phyloP scores from a whole-genome alignment of 37 sponge, comb jelly and placozoan species.

The Cliona cf. orientalis region DNA sequence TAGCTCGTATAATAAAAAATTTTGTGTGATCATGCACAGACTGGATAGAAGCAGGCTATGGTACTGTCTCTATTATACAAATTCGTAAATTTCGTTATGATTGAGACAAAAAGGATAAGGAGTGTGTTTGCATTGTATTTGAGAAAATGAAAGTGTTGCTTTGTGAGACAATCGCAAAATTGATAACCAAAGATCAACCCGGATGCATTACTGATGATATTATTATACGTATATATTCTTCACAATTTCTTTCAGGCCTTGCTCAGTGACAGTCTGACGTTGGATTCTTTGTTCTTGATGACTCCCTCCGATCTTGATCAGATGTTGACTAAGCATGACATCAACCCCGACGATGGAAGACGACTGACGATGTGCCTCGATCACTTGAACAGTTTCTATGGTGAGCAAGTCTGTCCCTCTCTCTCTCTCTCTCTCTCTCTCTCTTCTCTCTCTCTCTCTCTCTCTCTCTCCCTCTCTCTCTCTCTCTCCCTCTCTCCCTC shows the following conservation, averaged over 20 bases:
- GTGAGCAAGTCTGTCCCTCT: constrained; percentile 20
- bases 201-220: too few species aligned
- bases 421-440: constrained; percentile 15
- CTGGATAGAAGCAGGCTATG: too few species aligned
- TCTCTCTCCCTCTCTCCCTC: neutral
- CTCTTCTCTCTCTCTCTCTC: constrained; percentile 2
- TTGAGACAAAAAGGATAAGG: too few species aligned
- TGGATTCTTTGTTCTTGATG: constrained; percentile 36
- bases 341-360: constrained; percentile 2
- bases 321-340: constrained; percentile 8
- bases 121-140: too few species aligned
- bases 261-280: constrained; percentile 1
- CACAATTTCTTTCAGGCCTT: neutral
- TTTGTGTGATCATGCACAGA: too few species aligned
- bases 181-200: too few species aligned
- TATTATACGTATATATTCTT: constrained; percentile 1
- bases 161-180: too few species aligned
- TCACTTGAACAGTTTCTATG: constrained; percentile 22
- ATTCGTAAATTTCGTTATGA: too few species aligned
- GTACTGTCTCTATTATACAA: too few species aligned
- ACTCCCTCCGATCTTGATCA: constrained; percentile 22
- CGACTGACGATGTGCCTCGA: constrained; percentile 31
- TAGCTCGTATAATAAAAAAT: too few species aligned
- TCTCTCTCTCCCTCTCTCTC: neutral
- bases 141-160: too few species aligned